Base-by-base conservation (phyloP, 2,797 vertebrate species). In the Betta splendens region DNA sequence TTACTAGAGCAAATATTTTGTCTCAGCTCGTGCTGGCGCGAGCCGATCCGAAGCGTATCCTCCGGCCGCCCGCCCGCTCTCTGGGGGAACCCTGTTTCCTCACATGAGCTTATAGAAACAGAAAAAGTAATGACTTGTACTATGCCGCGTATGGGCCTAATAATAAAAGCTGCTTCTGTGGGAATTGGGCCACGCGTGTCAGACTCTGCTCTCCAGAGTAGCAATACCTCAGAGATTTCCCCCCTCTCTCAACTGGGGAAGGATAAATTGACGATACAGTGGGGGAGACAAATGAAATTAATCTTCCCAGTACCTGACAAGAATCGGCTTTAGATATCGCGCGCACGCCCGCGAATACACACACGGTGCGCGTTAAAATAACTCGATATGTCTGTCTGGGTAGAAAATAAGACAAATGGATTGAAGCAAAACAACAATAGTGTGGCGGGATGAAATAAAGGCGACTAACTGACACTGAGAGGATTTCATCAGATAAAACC, bases 101-200 rank as follows among this genome's bases (percentile, higher is more conserved):
- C 88, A 88, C 85, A 89, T 89, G 88, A 90, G 89, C 90, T 90
- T 84, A 85, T 87, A 90, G 91, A 86, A 87, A 87, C 83, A 87
- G 89, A 89, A 85, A 91, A 92, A 92, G 89, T 91, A 93, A 93
- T 92, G 91, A 91, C 92, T 93, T 86, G 88, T 90, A 87, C 90
- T 73, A 79, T 88, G 78, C 84, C 74, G 84, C 80, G 83, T 79
- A 72, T 80, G 77, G 81, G 87, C 84, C 90, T 92, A 91, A 93
- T 92, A 92, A 92, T 91, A 92, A 92, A 93, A 91, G 84, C 89
- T 81, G 81, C 84, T 87, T 89, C 89, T 88, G 79, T 91, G 92
- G 91, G 92, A 93, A 90, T 91, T 92, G 91, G 87, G 89, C 87
- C 84, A 89, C 69, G 82, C 52, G 75, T 90, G 89, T 90, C 91